Base-by-base conservation (phyloP, 2,113 vertebrate genomes). In the Procapra przewalskii region DNA sequence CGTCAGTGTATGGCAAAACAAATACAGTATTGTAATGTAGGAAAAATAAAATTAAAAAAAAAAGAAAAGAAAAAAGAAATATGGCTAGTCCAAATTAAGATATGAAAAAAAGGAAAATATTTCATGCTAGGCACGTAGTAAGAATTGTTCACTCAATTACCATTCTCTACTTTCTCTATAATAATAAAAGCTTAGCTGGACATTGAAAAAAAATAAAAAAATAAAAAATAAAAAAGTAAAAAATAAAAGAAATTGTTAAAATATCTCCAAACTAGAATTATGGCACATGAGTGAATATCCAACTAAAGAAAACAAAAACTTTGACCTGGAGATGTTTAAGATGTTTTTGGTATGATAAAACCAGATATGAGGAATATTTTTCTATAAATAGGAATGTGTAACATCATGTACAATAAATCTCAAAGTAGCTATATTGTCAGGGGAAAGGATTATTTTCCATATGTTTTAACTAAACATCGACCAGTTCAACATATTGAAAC, bases 71-170 rank as follows among this genome's bases (percentile, higher is more conserved):
- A n/a, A n/a, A n/a, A n/a, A n/a, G 29, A 93, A 52, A 90, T 84
- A 25, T 93, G n/a, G 13, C 33, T 97, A 79, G 36, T 92, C 4
- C 50, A 71, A 92, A 97, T 45, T 80, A 92, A 90, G n/a, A 50
- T 83, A 43, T 54, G 16, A 54, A 75, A 90, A 85, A 43, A 71
- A 27, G 19, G 60, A 79, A 82, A 88, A 93, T 48, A 15, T 50
- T 43, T 96, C 52, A 50, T 57, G 5, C 10, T 94, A 87, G 48
- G 40, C 10, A 54, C 14, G 11, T 86, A 64, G 31, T 67, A 94
- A 57, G 21, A 13, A 55, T 45, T 95, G 13, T 77, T 93, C 54
- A 52, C 33, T 59, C 67, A 55, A 40, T 87, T 60, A 27, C 15
- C 6, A 80, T 91, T 94, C 40, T 95, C 2, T 7, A 48, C 19